These are phyloP conservation scores for Calameuta pallipes DNA, from an alignment of 2,888 invertebrate species.

Conservation along the genomic window DNA sequence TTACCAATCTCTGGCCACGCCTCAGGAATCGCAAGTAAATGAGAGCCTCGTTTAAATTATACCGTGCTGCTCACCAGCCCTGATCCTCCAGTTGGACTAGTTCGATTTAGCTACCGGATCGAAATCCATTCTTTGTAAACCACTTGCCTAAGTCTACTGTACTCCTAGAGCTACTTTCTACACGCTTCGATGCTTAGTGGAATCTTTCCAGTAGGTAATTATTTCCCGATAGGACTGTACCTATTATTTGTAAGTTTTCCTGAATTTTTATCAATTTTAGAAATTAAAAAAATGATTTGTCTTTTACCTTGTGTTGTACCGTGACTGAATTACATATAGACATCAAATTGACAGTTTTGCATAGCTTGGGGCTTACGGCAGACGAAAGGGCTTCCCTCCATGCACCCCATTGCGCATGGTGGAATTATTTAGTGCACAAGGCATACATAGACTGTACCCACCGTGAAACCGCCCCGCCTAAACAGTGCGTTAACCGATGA, in stretches of 20 bases:
- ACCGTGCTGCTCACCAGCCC: background rate
- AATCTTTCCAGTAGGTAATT: background rate
- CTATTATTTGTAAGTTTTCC: background rate
- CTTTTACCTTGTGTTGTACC: background rate
- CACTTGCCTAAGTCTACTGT: background rate
- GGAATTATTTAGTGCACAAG: conserved; percentile 63
- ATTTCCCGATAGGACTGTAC: background rate
- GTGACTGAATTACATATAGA: conserved; percentile 32
- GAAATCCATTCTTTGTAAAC: background rate
- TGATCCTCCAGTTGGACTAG: background rate
- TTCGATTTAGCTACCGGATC: background rate
- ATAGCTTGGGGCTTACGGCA: background rate
- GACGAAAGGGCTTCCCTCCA: conserved; percentile 19
- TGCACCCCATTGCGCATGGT: conserved; percentile 53
- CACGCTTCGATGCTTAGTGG: background rate
- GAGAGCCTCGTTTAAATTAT: background rate
- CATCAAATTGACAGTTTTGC: conserved; percentile 33
- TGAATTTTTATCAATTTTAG: background rate
- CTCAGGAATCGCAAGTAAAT: background rate
- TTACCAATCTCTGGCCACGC: conserved; percentile 13
- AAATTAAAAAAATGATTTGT: background rate
- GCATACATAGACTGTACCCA: conserved; percentile 60
- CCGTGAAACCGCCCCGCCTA: conserved; percentile 67
- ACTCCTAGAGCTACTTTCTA: background rate
- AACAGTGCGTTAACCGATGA: conserved; percentile 65